A percentile compares a stretch with the other conserved stretches of the same genome.
These are phyloP conservation scores for Leptarthrus brevirostris DNA, from an alignment of 2,888 invertebrate species.

Conservation along the genomic window DNA sequence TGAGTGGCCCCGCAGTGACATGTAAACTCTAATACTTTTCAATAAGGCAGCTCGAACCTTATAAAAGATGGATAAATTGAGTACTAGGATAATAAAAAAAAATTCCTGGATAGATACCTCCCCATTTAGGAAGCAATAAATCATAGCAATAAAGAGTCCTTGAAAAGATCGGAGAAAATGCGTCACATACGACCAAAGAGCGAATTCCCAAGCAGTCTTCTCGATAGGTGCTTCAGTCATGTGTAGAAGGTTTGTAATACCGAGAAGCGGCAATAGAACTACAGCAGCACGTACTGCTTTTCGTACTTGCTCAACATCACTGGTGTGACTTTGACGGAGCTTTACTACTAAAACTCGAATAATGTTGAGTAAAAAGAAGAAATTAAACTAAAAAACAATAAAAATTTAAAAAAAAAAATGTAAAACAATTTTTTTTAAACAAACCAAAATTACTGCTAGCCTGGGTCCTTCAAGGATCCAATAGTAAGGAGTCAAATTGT, in stretches of 20 bases:
- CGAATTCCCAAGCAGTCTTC: constrained; percentile 77
- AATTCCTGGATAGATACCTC: constrained; percentile 81
- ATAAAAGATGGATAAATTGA: not conserved
- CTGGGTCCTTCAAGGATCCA: constrained; percentile 94
- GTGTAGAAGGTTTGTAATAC: constrained; percentile 81
- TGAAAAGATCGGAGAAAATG: constrained; percentile 87
- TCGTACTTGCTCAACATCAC: constrained; percentile 80
- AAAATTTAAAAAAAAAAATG: not conserved
- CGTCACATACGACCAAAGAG: constrained; percentile 81
- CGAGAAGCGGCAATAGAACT: constrained; percentile 81
- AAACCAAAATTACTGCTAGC: constrained; percentile 80
- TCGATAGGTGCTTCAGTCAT: constrained; percentile 78
- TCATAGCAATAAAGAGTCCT: constrained; percentile 81
- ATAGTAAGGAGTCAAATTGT: constrained; percentile 81
- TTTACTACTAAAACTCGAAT: constrained; percentile 82
- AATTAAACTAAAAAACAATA: constrained; percentile 74
- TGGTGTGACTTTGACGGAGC: constrained; percentile 77
- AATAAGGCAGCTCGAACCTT: constrained; percentile 68
- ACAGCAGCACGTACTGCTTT: constrained; percentile 85
- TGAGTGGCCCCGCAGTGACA: constrained; percentile 66
- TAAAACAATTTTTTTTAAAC: not conserved
- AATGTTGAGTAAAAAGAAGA: constrained; percentile 82
- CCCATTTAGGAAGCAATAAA: constrained; percentile 86
- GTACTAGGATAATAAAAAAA: not conserved
- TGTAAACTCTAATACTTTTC: constrained; percentile 67